phyloP scores from a whole-genome alignment of 92 coral and sea anemone genomes.

The Zoanthus gigantus region DNA sequence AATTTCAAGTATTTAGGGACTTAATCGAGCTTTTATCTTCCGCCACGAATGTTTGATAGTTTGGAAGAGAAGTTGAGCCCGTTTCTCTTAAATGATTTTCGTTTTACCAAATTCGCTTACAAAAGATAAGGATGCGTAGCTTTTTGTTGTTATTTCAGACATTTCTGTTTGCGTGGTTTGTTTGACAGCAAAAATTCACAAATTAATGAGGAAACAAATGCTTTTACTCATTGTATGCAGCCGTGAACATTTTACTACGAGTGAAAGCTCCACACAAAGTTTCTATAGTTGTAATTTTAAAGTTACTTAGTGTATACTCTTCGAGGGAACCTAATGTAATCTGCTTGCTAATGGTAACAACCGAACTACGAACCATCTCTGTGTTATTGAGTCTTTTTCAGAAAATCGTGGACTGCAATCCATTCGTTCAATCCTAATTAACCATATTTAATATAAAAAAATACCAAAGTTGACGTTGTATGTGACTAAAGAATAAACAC shows the following conservation, averaged over 20 bases:
- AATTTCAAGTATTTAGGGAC: not conserved
- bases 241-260: not conserved
- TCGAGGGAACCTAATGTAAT: constrained; percentile 11
- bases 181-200: not conserved
- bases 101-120: not conserved
- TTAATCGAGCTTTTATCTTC: not conserved
- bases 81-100: not conserved
- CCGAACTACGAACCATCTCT: not conserved
- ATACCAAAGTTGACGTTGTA: too few species aligned
- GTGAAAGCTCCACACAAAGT: not conserved
- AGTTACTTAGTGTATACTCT: not conserved
- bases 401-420: too few species aligned
- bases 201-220: not conserved
- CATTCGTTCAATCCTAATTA: too few species aligned
- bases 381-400: not conserved
- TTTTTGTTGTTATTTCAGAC: not conserved
- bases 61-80: not conserved
- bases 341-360: not conserved
- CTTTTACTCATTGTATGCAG: not conserved
- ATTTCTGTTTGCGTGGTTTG: not conserved
- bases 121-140: not conserved
- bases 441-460: too few species aligned
- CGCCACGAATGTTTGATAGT: constrained; percentile 1
- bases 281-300: not conserved
- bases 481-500: too few species aligned